These are phyloP conservation scores for Diplodus puntazzo DNA, from an alignment of 2,797 vertebrate genomes.

Conservation along the genomic window DNA sequence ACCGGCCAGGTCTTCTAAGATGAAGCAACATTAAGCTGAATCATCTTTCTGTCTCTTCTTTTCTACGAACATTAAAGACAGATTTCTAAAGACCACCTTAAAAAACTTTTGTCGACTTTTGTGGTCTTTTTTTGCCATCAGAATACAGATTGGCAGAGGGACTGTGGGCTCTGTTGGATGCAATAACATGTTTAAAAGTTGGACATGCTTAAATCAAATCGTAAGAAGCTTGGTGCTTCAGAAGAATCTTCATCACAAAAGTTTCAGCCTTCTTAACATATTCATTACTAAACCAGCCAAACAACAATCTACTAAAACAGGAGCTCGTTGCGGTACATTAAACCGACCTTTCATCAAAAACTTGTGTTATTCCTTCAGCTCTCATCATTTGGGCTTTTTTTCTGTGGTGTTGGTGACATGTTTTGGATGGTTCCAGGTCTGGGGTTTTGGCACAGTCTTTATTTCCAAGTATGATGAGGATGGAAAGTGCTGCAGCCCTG, in stretches of 20 bases:
- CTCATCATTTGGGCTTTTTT: constrained; percentile 25
- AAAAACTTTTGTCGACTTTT: background rate
- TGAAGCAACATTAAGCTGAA: background rate
- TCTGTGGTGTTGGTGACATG: constrained; percentile 16
- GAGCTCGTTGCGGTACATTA: no score
- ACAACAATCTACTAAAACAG: background rate
- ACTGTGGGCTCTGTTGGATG: background rate
- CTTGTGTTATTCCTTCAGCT: background rate
- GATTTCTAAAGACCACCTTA: no score
- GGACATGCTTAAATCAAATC: background rate
- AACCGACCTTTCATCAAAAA: background rate
- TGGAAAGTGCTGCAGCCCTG: constrained; percentile 51
- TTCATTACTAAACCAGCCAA: background rate
- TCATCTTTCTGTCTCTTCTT: background rate
- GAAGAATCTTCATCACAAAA: background rate
- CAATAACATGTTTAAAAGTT: background rate
- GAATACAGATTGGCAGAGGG: constrained; percentile 13
- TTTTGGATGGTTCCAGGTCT: constrained; percentile 14
- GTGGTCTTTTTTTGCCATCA: background rate
- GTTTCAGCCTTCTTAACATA: background rate
- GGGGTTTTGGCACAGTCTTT: constrained; percentile 24
- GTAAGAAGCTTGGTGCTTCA: background rate
- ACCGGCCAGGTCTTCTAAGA: background rate
- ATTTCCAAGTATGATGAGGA: constrained; percentile 65
- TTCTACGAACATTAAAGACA: background rate